A percentile compares a stretch with the other conserved stretches of the same genome.
These are phyloP conservation scores for Latheticus oryzae DNA, from an alignment of 2,888 invertebrate genomes.

Conservation along the genomic window DNA sequence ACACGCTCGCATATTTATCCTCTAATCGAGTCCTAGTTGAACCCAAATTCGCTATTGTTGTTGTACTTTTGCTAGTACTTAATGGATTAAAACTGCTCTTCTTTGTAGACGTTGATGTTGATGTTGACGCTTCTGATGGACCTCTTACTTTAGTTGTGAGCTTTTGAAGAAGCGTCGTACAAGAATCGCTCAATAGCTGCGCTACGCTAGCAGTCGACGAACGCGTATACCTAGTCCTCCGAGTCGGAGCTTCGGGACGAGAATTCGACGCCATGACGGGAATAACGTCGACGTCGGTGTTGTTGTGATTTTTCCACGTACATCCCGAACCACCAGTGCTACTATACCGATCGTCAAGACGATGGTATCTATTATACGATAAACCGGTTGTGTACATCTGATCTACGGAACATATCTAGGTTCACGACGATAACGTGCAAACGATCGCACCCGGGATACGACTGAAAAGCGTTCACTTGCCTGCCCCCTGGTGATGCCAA, in stretches of 20 bases:
- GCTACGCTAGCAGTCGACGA: conserved; percentile 86
- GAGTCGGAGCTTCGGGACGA: conserved; percentile 4
- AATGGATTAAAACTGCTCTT: conserved; percentile 48
- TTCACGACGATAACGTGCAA: conserved; percentile 48
- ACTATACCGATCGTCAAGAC: conserved; percentile 54
- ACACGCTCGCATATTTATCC: conserved; percentile 82
- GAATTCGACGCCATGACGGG: conserved; percentile 9
- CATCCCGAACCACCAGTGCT: conserved; percentile 41
- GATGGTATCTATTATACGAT: conserved; percentile 61
- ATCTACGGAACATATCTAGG: conserved; percentile 21
- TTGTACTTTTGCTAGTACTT: conserved; percentile 56
- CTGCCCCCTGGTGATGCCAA: conserved; percentile 69
- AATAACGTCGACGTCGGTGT: conserved; percentile 1
- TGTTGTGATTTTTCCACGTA: conserved; percentile 24
- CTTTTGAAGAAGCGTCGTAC: conserved; percentile 85
- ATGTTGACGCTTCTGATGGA: conserved; percentile 70
- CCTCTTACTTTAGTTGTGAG: conserved; percentile 80
- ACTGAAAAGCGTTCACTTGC: conserved; percentile 55
- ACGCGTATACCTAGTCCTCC: conserved; percentile 74
- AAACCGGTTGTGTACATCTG: conserved; percentile 59
- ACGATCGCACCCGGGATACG: conserved; percentile 55
- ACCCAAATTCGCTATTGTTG: conserved; percentile 61
- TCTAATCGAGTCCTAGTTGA: conserved; percentile 77
- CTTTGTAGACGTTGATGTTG: conserved; percentile 10
- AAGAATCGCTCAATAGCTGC: conserved; percentile 87